Percentiles rank a stretch among this genome's conserved stretches.
These are phyloP conservation scores for Isichthys henryi DNA, from an alignment of 2,113 vertebrate genomes.

Conservation along the genomic window DNA sequence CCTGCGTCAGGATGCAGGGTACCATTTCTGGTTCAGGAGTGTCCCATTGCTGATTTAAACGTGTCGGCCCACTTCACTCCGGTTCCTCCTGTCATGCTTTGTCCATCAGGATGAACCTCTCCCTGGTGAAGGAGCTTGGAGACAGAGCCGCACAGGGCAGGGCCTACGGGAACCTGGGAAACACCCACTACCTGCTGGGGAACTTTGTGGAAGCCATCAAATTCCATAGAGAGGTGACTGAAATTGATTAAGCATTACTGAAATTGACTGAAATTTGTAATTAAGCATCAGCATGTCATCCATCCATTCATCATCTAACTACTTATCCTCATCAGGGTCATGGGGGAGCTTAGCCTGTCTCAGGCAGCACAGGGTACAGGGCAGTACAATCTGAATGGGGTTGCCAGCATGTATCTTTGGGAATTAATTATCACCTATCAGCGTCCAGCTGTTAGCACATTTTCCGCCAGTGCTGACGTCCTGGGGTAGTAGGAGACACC, in stretches of 20 bases:
- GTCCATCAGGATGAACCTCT: conserved; percentile 79
- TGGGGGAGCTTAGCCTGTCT: neutral
- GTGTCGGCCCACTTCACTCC: neutral
- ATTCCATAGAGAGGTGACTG: conserved; percentile 88
- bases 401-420: neutral
- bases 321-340: neutral
- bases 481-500: neutral
- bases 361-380: neutral
- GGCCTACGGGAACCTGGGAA: conserved; percentile 90
- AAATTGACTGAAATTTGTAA: conserved; percentile 41
- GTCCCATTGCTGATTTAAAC: neutral
- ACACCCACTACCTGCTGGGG: conserved; percentile 90
- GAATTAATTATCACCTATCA: neutral
- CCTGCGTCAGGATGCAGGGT: neutral
- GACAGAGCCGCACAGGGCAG: conserved; percentile 90
- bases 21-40: neutral
- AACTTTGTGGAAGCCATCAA: conserved; percentile 83
- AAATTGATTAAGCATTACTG: neutral
- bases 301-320: neutral
- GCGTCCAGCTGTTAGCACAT: neutral
- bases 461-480: neutral
- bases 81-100: neutral
- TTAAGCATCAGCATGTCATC: neutral
- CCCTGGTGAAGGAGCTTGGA: conserved; percentile 86
- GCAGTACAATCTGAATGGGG: neutral